Conservation (phyloP, 2,888 invertebrate genomes). For the Volucella bombylans region DNA sequence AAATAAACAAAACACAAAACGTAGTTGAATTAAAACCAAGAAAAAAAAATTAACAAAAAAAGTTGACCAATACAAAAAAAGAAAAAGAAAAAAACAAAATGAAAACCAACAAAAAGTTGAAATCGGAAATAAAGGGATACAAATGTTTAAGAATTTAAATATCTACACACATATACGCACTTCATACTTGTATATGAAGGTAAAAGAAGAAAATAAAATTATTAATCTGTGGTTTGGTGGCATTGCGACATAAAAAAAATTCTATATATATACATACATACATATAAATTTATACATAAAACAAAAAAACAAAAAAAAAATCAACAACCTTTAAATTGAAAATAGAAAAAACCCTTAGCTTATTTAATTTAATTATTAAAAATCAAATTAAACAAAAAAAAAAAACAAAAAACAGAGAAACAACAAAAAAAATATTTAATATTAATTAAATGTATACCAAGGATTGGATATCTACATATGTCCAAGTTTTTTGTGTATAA, state of each 20-base stretch:
- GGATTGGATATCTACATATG: constrained; percentile 72
- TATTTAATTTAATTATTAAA: constrained; percentile 69
- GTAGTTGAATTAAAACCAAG: constrained; percentile 78
- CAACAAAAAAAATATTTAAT: constrained; percentile 60
- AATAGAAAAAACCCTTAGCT: constrained; percentile 60
- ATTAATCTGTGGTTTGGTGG: constrained; percentile 72
- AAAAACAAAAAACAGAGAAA: constrained; percentile 20
- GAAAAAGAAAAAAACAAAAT: too few species aligned
- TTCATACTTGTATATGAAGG: constrained; percentile 45
- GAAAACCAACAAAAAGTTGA: constrained; percentile 12
- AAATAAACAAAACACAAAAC: constrained; percentile 82
- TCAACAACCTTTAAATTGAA: constrained; percentile 50
- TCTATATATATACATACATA: constrained; percentile 58
- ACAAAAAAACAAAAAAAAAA: constrained; percentile 13
- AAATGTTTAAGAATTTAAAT: constrained; percentile 70
- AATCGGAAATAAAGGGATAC: constrained; percentile 71
- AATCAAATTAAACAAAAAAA: constrained; percentile 29
- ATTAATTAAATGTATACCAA: constrained; percentile 72
- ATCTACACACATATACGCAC: constrained; percentile 54
- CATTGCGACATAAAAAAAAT: constrained; percentile 68
- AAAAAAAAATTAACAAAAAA: constrained; percentile 75
- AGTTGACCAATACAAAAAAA: constrained; percentile 72
- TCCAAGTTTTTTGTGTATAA: constrained; percentile 67
- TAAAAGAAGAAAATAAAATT: constrained; percentile 54
- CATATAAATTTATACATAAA: constrained; percentile 63